phyloP scores from a whole-genome alignment of 2,888 invertebrate species.

The Chymomyza caudatula region DNA sequence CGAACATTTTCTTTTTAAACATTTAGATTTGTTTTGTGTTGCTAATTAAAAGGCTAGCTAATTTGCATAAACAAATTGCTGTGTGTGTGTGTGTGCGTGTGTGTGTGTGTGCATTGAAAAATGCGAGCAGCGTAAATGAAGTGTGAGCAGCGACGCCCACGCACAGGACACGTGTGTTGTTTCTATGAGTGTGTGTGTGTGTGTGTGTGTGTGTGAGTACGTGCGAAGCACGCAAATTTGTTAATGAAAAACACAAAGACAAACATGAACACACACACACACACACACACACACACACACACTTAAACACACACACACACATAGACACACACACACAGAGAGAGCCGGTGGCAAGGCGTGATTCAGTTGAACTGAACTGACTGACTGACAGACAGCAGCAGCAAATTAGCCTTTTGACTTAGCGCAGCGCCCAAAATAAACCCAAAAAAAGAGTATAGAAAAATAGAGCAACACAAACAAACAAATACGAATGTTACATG shows the following conservation, averaged over 20 bases:
- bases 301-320: neutral
- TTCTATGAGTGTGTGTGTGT: neutral
- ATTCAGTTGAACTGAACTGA: neutral
- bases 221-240: slow-evolving; percentile 1
- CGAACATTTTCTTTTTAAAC: neutral
- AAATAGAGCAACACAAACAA: slow-evolving; percentile 29
- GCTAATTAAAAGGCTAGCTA: slow-evolving; percentile 8
- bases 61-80: slow-evolving; percentile 51
- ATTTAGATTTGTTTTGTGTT: neutral
- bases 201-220: slow-evolving; percentile 1
- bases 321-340: neutral
- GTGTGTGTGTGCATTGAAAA: neutral
- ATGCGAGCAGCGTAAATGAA: slow-evolving; percentile 43
- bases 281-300: neutral
- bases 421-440: slow-evolving; percentile 51
- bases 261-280: neutral
- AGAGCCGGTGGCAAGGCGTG: neutral
- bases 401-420: slow-evolving; percentile 51
- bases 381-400: neutral
- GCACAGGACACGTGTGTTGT: neutral
- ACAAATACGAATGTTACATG: neutral
- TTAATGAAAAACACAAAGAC: neutral
- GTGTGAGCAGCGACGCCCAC: slow-evolving; percentile 39
- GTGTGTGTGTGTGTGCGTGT: neutral
- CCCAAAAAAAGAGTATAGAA: slow-evolving; percentile 33